Percentiles rank a stretch among this genome's conserved stretches.
Evolutionary conservation across 35 echinoderm and acorn worm genomes (phyloP).

Genomic region (Holothuria glaberrima): DNA sequence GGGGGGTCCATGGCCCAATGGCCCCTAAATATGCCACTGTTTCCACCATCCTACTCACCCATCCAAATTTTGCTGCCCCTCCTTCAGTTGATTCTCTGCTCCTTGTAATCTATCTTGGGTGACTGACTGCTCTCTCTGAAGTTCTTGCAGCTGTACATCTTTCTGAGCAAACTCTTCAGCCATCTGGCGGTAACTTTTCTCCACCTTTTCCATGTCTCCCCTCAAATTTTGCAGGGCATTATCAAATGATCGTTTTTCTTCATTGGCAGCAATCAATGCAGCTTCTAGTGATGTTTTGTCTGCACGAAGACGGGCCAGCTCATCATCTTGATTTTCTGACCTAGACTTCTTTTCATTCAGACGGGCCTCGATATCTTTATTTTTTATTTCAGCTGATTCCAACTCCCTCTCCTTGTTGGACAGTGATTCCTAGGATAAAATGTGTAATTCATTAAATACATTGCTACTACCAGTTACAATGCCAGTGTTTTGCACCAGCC

Average conservation of each 20-base stretch:
- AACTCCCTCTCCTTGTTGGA: slow-evolving; percentile 79
- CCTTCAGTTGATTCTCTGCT: slow-evolving; percentile 66
- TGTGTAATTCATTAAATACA: neutral
- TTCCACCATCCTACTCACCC: slow-evolving; percentile 27
- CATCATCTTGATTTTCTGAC: slow-evolving; percentile 71
- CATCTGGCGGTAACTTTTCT: slow-evolving; percentile 91
- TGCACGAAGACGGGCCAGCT: slow-evolving; percentile 61
- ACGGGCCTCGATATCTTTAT: slow-evolving; percentile 77
- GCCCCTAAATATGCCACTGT: too few relatives aligned
- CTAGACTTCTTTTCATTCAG: slow-evolving; percentile 67
- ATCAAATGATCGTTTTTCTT: slow-evolving; percentile 87
- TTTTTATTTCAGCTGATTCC: slow-evolving; percentile 76
- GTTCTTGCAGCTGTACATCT: slow-evolving; percentile 55
- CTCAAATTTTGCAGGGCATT: slow-evolving; percentile 81
- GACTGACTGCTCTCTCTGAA: slow-evolving; percentile 60
- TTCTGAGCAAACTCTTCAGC: slow-evolving; percentile 79
- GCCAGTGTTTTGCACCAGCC: too few relatives aligned
- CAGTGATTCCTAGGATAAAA: slow-evolving; percentile 76
- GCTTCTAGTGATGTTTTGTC: slow-evolving; percentile 89
- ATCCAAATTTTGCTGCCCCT: slow-evolving; percentile 73
- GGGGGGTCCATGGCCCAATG: too few relatives aligned
- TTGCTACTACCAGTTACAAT: too few relatives aligned
- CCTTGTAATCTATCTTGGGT: slow-evolving; percentile 61
- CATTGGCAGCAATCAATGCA: slow-evolving; percentile 80
- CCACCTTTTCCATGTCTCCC: slow-evolving; percentile 82